phyloP scores from a whole-genome alignment of 2,888 invertebrate genomes.

The Nebria salina region DNA sequence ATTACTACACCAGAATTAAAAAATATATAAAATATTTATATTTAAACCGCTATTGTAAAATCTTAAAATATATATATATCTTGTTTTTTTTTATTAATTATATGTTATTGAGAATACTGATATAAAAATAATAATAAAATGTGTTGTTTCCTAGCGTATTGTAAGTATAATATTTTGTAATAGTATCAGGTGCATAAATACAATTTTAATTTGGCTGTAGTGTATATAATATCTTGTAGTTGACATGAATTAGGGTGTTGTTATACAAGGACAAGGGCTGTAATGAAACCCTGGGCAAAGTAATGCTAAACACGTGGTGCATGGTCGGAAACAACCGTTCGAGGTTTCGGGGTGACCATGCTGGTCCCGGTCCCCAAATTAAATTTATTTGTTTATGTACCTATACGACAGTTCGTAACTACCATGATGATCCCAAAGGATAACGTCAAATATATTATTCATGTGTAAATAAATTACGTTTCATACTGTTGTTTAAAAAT shows the following conservation, averaged over 20 bases:
- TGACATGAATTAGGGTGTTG: constrained; percentile 1
- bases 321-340: neutral
- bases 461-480: constrained; percentile 2
- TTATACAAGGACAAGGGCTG: constrained; percentile 21
- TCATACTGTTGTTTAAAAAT: neutral
- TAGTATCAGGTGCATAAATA: neutral
- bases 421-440: neutral
- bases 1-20: too few species aligned
- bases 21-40: too few species aligned
- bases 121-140: neutral
- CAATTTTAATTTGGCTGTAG: neutral
- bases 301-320: constrained; percentile 25
- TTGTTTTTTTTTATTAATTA: too few species aligned
- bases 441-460: constrained; percentile 6
- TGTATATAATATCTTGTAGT: neutral
- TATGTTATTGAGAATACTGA: too few species aligned
- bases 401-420: neutral
- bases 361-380: constrained; percentile 23
- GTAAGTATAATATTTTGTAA: neutral
- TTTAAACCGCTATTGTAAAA: too few species aligned
- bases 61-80: too few species aligned
- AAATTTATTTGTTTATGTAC: constrained; percentile 39
- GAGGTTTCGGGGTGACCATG: neutral
- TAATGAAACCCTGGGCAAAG: constrained; percentile 18
- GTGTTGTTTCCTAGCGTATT: neutral